Base-by-base conservation (phyloP, 2,797 vertebrate species). In the Phoebastria nigripes region DNA sequence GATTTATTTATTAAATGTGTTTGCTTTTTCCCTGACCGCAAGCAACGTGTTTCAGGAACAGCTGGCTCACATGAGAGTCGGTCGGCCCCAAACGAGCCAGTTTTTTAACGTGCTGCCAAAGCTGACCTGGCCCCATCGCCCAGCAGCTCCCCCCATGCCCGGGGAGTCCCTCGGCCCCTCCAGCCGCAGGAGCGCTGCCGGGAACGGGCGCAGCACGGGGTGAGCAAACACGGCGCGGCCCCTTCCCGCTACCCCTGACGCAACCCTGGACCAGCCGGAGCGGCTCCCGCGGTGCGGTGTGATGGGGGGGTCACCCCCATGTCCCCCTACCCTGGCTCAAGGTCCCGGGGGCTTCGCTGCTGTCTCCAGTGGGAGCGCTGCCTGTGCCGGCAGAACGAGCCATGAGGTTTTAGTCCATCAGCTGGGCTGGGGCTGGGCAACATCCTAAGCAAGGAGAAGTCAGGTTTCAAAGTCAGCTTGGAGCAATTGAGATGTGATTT, bases 211-310 rank as follows among this genome's bases (percentile, higher is more conserved):
- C 12, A 17, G 54, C 25, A 0, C 0, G 0, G 21, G 14, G 6
- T 7, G 78, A 73, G 52, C 67, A 72, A 69, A 55, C 84, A 59
- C 1, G 1, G 47, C 12, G 6, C 4, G 3, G 78, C 54, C 63
- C 42, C 28, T 71, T 77, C 83, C 73, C 2, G 2, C n/a, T 19
- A 66, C 21, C 29, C 44, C n/a, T 91, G 55, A 35, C 0, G 4
- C 90, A 82, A 39, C n/a, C 41, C 1, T 0, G 41, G 22, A 8
- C 6, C 11, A 3, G 51, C 42, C 19, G 1, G 1, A 31, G 42
- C 44, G 18, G 59, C 10, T 31, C 39, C 46, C 1, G 2, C 0
- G 7, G 44, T 1, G 3, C 5, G 2, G 6, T 4, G 31, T 10
- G 29, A 35, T 0, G 2, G 19, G 21, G 20, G 51, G 15, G 33